These are phyloP conservation scores for Hippocampus guttulatus DNA, from an alignment of 2,113 vertebrate genomes.

Conservation along the genomic window DNA sequence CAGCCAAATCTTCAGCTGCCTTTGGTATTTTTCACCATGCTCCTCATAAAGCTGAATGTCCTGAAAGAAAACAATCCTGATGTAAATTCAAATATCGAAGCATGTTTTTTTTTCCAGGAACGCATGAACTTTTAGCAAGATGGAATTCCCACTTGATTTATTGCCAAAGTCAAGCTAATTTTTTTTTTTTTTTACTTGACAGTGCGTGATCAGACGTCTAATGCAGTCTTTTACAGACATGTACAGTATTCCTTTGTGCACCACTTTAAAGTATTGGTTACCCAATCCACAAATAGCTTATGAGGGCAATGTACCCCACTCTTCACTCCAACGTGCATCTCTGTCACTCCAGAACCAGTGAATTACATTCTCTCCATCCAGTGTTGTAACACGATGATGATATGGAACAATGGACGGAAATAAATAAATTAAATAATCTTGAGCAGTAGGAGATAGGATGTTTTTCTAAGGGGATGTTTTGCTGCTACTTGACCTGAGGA, in stretches of 20 bases:
- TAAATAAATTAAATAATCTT: background rate
- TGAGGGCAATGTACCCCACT: conserved; percentile 20
- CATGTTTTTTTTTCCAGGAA: background rate
- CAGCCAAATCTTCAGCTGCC: conserved; percentile 89
- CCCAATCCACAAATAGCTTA: conserved; percentile 51
- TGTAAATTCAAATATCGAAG: background rate
- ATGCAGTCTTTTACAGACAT: background rate
- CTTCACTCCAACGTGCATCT: conserved; percentile 49
- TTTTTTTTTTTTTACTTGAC: background rate
- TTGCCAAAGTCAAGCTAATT: background rate
- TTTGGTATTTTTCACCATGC: conserved; percentile 91
- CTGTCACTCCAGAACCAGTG: conserved; percentile 54
- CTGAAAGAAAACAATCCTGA: conserved; percentile 59
- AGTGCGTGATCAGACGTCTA: background rate
- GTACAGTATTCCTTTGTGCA: background rate
- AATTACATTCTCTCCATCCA: background rate
- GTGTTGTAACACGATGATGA: background rate
- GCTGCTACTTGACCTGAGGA: conserved; percentile 19
- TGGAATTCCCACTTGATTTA: background rate
- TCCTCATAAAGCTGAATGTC: conserved; percentile 89
- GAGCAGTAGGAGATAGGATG: background rate
- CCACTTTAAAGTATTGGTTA: conserved; percentile 17
- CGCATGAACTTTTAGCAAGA: background rate
- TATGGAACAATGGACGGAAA: background rate
- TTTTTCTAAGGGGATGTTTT: conserved; percentile 1